phyloP scores from a whole-genome alignment of 2,797 vertebrate species.

The Phataginus tricuspis region DNA sequence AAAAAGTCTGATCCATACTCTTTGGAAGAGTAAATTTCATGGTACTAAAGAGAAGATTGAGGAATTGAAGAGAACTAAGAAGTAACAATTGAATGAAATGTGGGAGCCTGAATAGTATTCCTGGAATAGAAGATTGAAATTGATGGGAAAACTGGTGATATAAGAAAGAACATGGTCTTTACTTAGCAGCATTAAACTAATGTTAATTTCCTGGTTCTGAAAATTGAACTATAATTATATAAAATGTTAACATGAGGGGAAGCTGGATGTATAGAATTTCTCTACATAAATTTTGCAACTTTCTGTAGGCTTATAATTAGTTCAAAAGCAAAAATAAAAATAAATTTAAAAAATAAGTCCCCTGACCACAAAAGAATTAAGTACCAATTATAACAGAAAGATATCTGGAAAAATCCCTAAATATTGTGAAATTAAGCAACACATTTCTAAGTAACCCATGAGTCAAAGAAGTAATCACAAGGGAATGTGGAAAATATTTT shows the following conservation, averaged over 20 bases:
- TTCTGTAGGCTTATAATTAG: neutral
- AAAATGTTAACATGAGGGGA: neutral
- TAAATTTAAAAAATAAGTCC: neutral
- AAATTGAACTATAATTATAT: neutral
- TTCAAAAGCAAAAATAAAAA: slow-evolving; percentile 26
- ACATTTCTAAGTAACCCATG: neutral
- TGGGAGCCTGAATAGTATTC: neutral
- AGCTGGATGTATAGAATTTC: neutral
- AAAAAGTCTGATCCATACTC: neutral
- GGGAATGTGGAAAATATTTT: neutral
- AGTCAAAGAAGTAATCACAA: neutral
- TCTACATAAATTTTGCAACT: neutral
- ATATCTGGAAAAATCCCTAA: neutral
- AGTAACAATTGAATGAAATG: neutral
- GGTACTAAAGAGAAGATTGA: neutral
- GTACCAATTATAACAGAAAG: neutral
- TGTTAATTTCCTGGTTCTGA: neutral
- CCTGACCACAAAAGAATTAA: neutral
- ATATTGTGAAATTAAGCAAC: neutral
- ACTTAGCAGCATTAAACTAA: neutral
- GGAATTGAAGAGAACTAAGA: neutral
- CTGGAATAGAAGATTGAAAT: neutral
- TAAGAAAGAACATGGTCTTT: neutral
- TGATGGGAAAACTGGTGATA: neutral
- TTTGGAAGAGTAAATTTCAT: neutral